Base-by-base conservation (phyloP, 2,888 invertebrate species). In the Anorthoa munda region DNA sequence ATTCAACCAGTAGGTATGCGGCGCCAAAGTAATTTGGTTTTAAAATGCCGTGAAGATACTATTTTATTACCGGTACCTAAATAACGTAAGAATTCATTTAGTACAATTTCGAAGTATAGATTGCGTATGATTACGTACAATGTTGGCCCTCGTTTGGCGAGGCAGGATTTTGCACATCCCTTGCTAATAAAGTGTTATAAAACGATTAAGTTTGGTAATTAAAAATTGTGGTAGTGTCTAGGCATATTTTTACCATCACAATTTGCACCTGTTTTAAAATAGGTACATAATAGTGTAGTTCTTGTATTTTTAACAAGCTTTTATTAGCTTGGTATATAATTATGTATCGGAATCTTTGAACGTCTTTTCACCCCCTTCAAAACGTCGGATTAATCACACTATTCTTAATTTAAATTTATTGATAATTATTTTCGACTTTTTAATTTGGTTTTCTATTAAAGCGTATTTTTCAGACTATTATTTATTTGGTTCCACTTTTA, bases 41-140 rank as follows among this genome's bases (percentile, higher is more conserved):
- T 70, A 59, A 64, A 55, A 65, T 58, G 53, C 51, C 66, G 50
- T 68, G 64, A 82, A 70, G 53, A 67, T 82, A 65, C 60, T 48
- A 73, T 70, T 90, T 91, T 89, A 90, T 89, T 89, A 90, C 84
- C 88, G 86, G 88, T 88, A 39, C 39, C 39, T 39, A 91, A 92
- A 90, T 89, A 88, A 88, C 83, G 83, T 80, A 85, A 86, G 84
- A 87, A 90, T 90, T 84, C 84, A 82, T 83, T 82, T 72, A 78
- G 73, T 75, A 87, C 76, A 84, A 86, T 84, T 85, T 90, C 83
- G 77, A 84, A 85, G 85, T 86, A 87, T 87, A 88, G 89, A 89
- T 88, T 92, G 89, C 87, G 77, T 89, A 87, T 87, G 89, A 90
- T 91, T 88, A 84, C 87, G 83, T 85, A 90, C 90, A 91, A 89